A percentile compares a stretch with the other conserved stretches of the same genome.
phyloP scores from a whole-genome alignment of 2,797 vertebrate genomes.

The Urosaurus nigricauda region DNA sequence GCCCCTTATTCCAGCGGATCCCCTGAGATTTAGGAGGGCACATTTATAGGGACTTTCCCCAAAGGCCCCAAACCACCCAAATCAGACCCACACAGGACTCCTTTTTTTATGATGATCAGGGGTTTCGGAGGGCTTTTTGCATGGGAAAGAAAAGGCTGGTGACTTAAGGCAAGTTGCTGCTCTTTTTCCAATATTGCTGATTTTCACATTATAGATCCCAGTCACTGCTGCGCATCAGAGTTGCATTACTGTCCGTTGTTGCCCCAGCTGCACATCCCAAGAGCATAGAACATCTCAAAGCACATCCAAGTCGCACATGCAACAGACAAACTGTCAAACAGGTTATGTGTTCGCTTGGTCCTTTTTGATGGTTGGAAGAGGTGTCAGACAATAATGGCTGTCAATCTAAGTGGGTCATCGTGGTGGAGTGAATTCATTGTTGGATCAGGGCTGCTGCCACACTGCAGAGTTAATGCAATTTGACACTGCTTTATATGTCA shows the following conservation, averaged over 20 bases:
- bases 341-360: background rate
- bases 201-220: background rate
- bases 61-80: too few relatives aligned
- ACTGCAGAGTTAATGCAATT: too few relatives aligned
- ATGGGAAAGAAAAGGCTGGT: background rate
- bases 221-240: background rate
- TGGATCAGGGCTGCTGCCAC: too few relatives aligned
- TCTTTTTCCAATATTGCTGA: background rate
- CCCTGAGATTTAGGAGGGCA: background rate
- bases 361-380: background rate
- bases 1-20: background rate
- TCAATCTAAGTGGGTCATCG: too few relatives aligned
- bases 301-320: too few relatives aligned
- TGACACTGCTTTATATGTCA: too few relatives aligned
- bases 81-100: too few relatives aligned
- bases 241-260: fast-evolving
- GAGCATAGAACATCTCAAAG: background rate
- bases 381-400: too few relatives aligned
- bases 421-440: too few relatives aligned
- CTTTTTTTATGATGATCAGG: too few relatives aligned
- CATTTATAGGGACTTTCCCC: too few relatives aligned
- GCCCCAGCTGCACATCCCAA: background rate
- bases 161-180: fast-evolving
- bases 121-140: too few relatives aligned
- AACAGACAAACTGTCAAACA: background rate